Percentiles rank a stretch among this genome's conserved stretches.
Conservation (phyloP, 2,888 invertebrate genomes). For the Odontomyia ornata region DNA sequence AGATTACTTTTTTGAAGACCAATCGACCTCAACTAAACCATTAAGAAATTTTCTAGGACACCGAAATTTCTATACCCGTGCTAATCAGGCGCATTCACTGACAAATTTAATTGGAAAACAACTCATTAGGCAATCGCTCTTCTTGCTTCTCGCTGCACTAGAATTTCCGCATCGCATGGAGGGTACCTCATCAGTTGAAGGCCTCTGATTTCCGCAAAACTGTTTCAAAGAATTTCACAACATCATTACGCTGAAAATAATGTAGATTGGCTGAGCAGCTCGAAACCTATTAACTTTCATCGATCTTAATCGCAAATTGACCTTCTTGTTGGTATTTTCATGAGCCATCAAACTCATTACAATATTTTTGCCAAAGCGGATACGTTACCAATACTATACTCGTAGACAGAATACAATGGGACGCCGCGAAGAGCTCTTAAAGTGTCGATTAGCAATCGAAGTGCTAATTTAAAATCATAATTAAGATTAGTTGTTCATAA, state of each 20-base stretch:
- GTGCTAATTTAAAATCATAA: not conserved
- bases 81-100: no score
- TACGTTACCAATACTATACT: not conserved
- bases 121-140: no score
- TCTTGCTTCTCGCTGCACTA: not conserved
- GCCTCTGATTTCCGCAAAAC: not conserved
- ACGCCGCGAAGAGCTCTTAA: no score
- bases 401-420: not conserved
- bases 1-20: no score
- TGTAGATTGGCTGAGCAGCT: not conserved
- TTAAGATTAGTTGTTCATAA: not conserved
- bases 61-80: no score
- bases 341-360: not conserved
- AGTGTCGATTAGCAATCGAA: not conserved
- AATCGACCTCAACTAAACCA: no score
- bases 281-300: not conserved
- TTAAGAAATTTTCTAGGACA: no score
- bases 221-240: not conserved
- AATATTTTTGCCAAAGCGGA: not conserved
- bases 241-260: not conserved
- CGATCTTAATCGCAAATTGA: slow-evolving; percentile 13
- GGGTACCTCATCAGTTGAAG: not conserved
- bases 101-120: no score
- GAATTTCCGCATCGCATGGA: not conserved
- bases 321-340: not conserved